Base-by-base conservation (phyloP, 2,113 vertebrate species). In the Elanus axillaris region DNA sequence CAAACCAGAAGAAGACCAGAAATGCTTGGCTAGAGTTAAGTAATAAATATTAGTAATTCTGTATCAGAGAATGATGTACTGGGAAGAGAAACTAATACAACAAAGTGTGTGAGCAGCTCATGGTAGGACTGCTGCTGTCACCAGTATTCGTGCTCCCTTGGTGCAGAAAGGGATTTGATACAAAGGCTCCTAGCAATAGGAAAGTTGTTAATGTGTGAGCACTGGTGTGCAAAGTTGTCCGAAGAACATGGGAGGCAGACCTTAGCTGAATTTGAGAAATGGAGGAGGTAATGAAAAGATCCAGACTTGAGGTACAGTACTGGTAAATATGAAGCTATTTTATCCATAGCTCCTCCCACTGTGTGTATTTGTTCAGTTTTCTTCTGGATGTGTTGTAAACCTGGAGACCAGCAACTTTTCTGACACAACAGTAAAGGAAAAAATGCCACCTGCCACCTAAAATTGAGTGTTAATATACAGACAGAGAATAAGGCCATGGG, bases 61-160 rank as follows among this genome's bases (percentile, higher is more conserved):
- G 9, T 22, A 29, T 47, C 66, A 82, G 17, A 59, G 16, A 48
- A 69, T 22, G 76, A 64, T 0, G 0, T 60, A 45, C 3, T 15
- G n/a, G 13, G 22, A 93, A 60, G 36, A 68, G 12, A 83, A 86
- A 69, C 10, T 42, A 79, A 60, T 45, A 11, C 26, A 79, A 27
- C 4, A n/a, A 76, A 67, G 3, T 18, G 4, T 48, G 27, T 45
- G 25, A 82, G 16, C 25, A 56, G 21, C 42, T 86, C 13, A 16
- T 43, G 43, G n/a, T 47, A 68, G 36, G 34, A 64, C 7, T 0
- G 0, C 56, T 38, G 31, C 10, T 68, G 25, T 69, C n/a, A 76
- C 32, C 27, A 19, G 4, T n/a, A 60, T 83, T 62, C 5, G 7
- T 20, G 2, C 7, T 77, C 27, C 20, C 21, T 80, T 86, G 58